Evolutionary conservation across 1,140 invertebrate species (phyloP), one percentile per base, ranked within the genome.

Genomic region (Bombus pyrosoma): DNA sequence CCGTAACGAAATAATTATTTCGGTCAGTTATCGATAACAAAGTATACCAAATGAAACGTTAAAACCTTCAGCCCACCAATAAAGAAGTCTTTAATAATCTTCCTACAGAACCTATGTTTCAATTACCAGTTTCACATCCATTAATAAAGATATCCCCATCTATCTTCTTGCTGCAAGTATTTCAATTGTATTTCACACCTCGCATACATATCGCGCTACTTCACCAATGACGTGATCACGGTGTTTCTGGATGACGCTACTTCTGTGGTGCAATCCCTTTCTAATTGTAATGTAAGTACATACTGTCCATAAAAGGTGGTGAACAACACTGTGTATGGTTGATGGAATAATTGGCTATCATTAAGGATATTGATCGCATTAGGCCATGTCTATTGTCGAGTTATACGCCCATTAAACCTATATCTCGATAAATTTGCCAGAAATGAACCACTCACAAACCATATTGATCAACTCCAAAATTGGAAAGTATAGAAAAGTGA

Each of bases 291-390:
- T n/a, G 59, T 62, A 53, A 18, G 28, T 28, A 62, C 28, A 10
- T n/a, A 32, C 3, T 41, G 22, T 22, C 25, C 43, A 8, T 39
- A 41, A 43, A 53, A 57, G 79, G 47, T 28, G 34, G 12, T 15
- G 37, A 41, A 32, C 53, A 25, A 32, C 43, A 25, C 8, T 37
- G 47, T 62, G n/a, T 62, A 73, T 72, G 25, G 37, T 22, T 62
- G n/a, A 74, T 62, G 47, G 69, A 73, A 62, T 81, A 81, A 81
- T 81, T 73, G 69, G 22, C 69, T 25, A 73, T 62, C 69, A 73
- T 81, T 81, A 73, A 39, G 47, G 28, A 43, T 71, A 71, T 73
- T 34, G 68, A 62, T 47, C 57, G 47, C 43, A 59, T 81, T 57
- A 72, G 18, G 41, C 69, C 37, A 28, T 47, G 47, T 81, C 37